Conservation (phyloP, 2,888 invertebrate species). For the Coenonympha glycerion region DNA sequence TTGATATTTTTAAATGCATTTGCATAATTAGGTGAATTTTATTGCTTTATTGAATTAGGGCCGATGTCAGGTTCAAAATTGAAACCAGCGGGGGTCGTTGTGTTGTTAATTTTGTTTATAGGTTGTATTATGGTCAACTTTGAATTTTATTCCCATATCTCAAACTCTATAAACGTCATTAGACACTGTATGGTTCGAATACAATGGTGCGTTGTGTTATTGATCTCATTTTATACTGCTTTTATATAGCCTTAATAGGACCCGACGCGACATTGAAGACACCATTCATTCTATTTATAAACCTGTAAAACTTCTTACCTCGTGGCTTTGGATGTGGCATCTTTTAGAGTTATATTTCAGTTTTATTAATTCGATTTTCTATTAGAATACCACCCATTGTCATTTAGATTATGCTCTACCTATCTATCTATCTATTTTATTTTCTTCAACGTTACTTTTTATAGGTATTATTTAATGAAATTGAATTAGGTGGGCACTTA, state of each 20-base stretch:
- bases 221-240: constrained; percentile 61
- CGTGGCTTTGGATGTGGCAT: constrained; percentile 15
- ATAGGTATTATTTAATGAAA: not conserved
- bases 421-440: too few relatives aligned
- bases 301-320: constrained; percentile 25
- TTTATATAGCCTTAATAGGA: constrained; percentile 46
- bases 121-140: constrained; percentile 71
- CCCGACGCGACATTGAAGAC: constrained; percentile 29
- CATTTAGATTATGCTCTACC: constrained; percentile 1
- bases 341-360: constrained; percentile 14
- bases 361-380: constrained; percentile 22
- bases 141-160: constrained; percentile 69
- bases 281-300: constrained; percentile 36
- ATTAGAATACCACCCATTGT: constrained; percentile 11
- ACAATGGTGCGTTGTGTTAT: constrained; percentile 68
- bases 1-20: constrained; percentile 68
- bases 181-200: constrained; percentile 57
- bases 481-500: not conserved
- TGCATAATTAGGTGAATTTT: constrained; percentile 77
- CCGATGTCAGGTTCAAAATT: constrained; percentile 74
- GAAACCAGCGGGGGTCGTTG: constrained; percentile 70
- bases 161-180: constrained; percentile 66
- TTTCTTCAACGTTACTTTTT: not conserved
- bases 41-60: constrained; percentile 76
- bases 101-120: constrained; percentile 77